These are phyloP conservation scores for Momotus momota DNA, from an alignment of 2,797 vertebrate species.

Conservation along the genomic window DNA sequence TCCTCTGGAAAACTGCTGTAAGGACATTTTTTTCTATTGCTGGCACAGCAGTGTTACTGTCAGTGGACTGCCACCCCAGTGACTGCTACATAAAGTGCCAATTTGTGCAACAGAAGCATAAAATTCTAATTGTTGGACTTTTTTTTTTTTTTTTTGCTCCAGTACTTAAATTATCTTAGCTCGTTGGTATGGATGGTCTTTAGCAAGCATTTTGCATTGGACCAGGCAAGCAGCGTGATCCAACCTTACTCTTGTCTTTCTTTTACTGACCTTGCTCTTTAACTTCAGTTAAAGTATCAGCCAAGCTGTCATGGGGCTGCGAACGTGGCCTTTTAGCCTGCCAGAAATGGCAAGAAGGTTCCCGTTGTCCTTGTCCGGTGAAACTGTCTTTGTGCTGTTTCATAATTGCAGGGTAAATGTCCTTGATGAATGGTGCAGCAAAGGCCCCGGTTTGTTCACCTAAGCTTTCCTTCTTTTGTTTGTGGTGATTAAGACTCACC, in stretches of 20 bases:
- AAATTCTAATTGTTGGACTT: not conserved
- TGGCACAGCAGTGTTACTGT: slow-evolving; percentile 36
- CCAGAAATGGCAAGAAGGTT: not conserved
- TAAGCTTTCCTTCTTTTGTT: not conserved
- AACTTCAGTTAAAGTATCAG: not conserved
- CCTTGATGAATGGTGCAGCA: not conserved
- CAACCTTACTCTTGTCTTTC: not conserved
- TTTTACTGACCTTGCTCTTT: not conserved
- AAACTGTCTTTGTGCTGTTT: not conserved
- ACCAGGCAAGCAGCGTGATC: not conserved
- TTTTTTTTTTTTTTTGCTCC: not conserved
- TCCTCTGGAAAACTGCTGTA: slow-evolving; percentile 54
- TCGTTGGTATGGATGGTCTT: not conserved
- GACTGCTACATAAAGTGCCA: not conserved
- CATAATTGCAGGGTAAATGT: not conserved
- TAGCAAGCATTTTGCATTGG: not conserved
- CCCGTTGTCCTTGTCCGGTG: not conserved
- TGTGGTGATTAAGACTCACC: slow-evolving; percentile 1
- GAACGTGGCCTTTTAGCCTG: not conserved
- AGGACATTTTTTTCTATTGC: slow-evolving; percentile 50
- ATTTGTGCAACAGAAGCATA: slow-evolving; percentile 3
- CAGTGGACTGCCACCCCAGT: not conserved
- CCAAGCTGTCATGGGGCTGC: not conserved
- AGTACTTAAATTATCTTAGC: not conserved
- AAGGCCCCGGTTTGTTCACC: not conserved